These are phyloP conservation scores for Parnassius orleans DNA, from an alignment of 2,888 invertebrate species.

Conservation along the genomic window DNA sequence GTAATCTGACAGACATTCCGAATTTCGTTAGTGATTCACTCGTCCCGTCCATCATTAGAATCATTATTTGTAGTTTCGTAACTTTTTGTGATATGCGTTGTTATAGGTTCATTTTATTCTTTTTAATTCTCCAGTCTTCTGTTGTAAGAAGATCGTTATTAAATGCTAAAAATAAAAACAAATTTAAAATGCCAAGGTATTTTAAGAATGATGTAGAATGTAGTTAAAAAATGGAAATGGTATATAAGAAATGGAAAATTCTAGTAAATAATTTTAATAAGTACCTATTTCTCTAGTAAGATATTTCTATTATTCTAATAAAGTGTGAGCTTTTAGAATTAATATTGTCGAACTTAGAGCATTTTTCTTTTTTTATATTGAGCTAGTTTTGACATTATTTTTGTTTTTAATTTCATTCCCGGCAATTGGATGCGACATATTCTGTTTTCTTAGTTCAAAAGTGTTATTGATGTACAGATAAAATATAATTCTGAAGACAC, in stretches of 20 bases:
- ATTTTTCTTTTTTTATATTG: neutral
- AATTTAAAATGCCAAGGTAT: constrained; percentile 25
- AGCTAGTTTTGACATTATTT: too few species aligned
- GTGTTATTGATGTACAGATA: too few species aligned
- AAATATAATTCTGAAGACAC: too few species aligned
- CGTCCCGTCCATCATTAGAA: constrained; percentile 72
- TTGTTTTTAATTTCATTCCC: too few species aligned
- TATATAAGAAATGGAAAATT: constrained; percentile 30
- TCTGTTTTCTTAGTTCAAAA: too few species aligned
- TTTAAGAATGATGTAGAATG: constrained; percentile 46
- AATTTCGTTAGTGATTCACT: constrained; percentile 65
- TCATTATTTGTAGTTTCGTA: constrained; percentile 35
- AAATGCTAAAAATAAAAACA: constrained; percentile 18
- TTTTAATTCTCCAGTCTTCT: constrained; percentile 42
- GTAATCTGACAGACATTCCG: constrained; percentile 36
- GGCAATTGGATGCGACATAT: too few species aligned
- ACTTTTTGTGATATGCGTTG: constrained; percentile 34
- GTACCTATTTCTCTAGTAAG: constrained; percentile 50
- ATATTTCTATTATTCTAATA: constrained; percentile 51
- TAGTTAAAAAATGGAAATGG: constrained; percentile 29
- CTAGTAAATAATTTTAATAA: constrained; percentile 40
- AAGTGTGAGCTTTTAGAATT: constrained; percentile 72
- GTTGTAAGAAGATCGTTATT: constrained; percentile 52
- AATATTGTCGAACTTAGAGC: constrained; percentile 50
- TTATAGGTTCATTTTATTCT: constrained; percentile 33